A percentile compares a stretch with the other conserved stretches of the same genome.
These are phyloP conservation scores for Meda fulgida DNA, from an alignment of 2,797 vertebrate genomes.

Conservation along the genomic window DNA sequence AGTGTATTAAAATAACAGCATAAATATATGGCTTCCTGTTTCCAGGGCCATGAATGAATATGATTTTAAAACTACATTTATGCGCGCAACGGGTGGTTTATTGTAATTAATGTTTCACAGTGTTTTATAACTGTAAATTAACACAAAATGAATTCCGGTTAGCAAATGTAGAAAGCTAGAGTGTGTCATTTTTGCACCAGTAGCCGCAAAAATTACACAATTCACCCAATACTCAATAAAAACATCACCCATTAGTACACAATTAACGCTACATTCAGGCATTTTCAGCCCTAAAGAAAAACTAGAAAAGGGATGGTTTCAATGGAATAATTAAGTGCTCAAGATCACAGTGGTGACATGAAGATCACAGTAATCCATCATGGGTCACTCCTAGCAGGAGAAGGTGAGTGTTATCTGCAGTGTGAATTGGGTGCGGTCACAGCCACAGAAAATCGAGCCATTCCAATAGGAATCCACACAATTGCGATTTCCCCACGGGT, in stretches of 20 bases:
- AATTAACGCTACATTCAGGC: conserved; percentile 52
- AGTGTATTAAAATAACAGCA: neutral
- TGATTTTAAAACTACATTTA: neutral
- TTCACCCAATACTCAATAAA: neutral
- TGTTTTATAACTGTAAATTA: neutral
- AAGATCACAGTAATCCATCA: neutral
- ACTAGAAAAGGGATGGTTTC: neutral
- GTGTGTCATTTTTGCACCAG: neutral
- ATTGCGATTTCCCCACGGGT: neutral
- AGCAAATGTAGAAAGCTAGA: neutral
- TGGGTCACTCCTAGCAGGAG: neutral
- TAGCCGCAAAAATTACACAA: neutral
- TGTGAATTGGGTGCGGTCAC: neutral
- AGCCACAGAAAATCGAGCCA: neutral
- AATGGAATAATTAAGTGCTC: neutral
- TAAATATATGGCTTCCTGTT: neutral
- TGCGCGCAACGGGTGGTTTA: neutral
- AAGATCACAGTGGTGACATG: neutral
- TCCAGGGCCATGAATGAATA: neutral
- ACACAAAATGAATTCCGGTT: neutral
- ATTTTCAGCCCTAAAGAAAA: conserved; percentile 57
- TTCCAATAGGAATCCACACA: neutral
- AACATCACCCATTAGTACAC: neutral
- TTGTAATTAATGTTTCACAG: neutral
- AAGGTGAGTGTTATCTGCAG: neutral